Conservation (phyloP, 2,888 invertebrate species). For the Athalia circularis region DNA sequence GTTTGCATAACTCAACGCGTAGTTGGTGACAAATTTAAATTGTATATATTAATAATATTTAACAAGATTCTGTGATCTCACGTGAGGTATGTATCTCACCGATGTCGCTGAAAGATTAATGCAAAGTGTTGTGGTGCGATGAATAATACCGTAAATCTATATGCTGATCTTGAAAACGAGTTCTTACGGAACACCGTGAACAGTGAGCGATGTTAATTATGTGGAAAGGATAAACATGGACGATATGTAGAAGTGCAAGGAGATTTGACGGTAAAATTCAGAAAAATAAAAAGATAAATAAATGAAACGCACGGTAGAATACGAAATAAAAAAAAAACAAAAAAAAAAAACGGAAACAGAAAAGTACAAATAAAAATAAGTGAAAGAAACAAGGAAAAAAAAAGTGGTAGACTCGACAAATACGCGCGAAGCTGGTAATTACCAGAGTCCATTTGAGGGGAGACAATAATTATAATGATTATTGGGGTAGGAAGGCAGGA, state of each 20-base stretch:
- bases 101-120: background rate
- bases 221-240: no score
- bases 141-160: constrained; percentile 1
- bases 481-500: constrained; percentile 69
- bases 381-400: background rate
- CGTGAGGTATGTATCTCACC: background rate
- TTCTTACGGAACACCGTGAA: background rate
- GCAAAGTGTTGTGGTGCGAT: background rate
- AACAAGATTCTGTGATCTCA: no score
- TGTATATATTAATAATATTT: background rate
- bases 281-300: background rate
- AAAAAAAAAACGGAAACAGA: background rate
- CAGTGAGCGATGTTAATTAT: background rate
- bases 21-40: background rate
- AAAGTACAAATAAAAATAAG: background rate
- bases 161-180: background rate
- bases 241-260: no score
- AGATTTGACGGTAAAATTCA: background rate
- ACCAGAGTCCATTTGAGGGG: constrained; percentile 68
- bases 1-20: constrained; percentile 9
- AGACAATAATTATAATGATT: constrained; percentile 73
- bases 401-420: constrained; percentile 57
- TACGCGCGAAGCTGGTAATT: constrained; percentile 64
- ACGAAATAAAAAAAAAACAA: background rate
- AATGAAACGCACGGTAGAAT: background rate